A percentile compares a stretch with the other conserved stretches of the same genome.
Conservation (phyloP, 2,888 invertebrate genomes). For the Sminthurinus aureus region DNA sequence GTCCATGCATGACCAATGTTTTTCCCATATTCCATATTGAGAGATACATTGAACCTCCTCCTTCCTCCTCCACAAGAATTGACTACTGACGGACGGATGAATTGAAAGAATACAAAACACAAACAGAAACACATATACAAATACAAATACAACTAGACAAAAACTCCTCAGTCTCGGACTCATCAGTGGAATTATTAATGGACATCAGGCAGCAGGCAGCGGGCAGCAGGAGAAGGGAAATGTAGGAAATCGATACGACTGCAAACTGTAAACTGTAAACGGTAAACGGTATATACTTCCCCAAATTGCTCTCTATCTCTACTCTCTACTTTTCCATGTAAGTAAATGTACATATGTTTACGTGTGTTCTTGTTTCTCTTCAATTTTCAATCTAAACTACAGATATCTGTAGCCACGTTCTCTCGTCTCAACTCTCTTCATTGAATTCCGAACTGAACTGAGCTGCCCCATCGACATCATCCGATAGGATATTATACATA, state of each 20-base stretch:
- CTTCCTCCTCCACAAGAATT: background rate
- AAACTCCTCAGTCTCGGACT: background rate
- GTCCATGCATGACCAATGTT: too few relatives aligned
- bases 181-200: constrained; percentile 48
- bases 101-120: too few relatives aligned
- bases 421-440: too few relatives aligned
- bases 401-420: too few relatives aligned
- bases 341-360: background rate
- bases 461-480: too few relatives aligned
- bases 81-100: background rate
- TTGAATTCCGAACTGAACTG: too few relatives aligned
- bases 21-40: too few relatives aligned
- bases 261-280: too few relatives aligned
- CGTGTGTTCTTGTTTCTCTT: background rate
- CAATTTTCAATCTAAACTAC: background rate
- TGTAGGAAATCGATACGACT: constrained; percentile 51
- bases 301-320: constrained; percentile 23
- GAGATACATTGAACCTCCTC: constrained; percentile 11
- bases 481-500: too few relatives aligned
- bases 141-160: background rate
- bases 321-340: background rate
- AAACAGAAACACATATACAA: background rate
- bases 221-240: constrained; percentile 37
- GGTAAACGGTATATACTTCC: too few relatives aligned
- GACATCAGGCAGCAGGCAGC: constrained; percentile 32